These are phyloP conservation scores for Sterrhoptilus dennistouni DNA, from an alignment of 2,113 vertebrate species.

Conservation along the genomic window DNA sequence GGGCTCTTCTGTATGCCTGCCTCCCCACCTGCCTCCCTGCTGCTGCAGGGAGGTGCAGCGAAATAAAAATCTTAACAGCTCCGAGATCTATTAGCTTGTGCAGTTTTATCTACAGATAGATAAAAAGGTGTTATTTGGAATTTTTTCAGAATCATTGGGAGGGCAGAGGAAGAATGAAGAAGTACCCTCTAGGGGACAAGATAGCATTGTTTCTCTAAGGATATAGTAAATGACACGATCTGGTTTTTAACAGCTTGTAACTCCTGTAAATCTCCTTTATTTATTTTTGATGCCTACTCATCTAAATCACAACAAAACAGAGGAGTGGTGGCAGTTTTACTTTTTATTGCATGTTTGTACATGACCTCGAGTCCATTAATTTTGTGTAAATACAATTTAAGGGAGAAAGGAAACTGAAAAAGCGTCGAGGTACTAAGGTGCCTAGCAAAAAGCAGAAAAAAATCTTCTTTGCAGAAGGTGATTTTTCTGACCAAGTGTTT, in stretches of 20 bases:
- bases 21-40: not conserved
- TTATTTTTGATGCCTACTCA: not conserved
- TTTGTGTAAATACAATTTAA: not conserved
- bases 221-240: not conserved
- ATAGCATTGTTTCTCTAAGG: not conserved
- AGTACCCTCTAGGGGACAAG: not conserved
- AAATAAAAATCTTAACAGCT: not conserved
- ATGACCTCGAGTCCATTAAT: not conserved
- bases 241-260: not conserved
- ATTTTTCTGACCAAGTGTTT: not conserved
- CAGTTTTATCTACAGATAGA: not conserved
- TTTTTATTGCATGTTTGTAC: not conserved
- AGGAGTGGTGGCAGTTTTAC: not conserved
- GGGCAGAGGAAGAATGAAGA: not conserved
- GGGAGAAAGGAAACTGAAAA: not conserved
- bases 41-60: not conserved
- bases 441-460: not conserved
- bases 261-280: not conserved
- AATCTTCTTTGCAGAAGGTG: not conserved
- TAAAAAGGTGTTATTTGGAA: not conserved
- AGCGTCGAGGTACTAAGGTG: not conserved
- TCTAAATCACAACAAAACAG: not conserved
- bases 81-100: not conserved
- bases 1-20: accelerated
- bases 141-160: not conserved